A percentile compares a stretch with the other conserved stretches of the same genome.
Conservation (phyloP, 1,140 invertebrate species). For the Parasteatoda tepidariorum region DNA sequence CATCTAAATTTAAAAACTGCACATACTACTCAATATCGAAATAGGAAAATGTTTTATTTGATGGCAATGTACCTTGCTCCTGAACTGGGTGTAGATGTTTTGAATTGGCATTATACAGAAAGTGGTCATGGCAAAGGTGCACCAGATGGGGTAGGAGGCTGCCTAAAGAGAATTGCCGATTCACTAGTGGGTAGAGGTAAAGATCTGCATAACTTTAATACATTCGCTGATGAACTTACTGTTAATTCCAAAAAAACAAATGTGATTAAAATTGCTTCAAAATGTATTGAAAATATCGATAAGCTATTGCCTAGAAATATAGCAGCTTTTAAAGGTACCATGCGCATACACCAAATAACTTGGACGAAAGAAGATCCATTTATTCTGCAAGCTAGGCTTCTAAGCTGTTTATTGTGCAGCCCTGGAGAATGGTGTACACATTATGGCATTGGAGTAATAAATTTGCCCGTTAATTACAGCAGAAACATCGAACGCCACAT, state of each 20-base stretch:
- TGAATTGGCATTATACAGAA: constrained; percentile 2
- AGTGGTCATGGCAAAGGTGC: background rate
- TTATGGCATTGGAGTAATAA: no score
- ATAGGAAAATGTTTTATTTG: constrained; percentile 13
- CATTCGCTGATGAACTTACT: background rate
- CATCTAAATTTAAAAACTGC: background rate
- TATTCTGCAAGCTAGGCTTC: background rate
- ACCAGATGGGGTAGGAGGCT: constrained; percentile 1
- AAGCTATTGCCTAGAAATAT: background rate
- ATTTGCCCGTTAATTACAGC: no score
- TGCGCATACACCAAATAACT: background rate
- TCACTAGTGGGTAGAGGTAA: background rate
- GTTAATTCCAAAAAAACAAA: background rate
- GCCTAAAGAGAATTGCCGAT: constrained; percentile 8
- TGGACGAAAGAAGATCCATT: background rate
- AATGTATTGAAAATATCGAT: background rate
- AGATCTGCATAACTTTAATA: background rate
- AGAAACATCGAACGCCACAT: no score
- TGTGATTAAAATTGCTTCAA: background rate
- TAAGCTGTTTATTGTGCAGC: constrained; percentile 1
- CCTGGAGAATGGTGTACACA: background rate
- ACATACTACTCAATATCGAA: background rate
- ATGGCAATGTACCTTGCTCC: background rate
- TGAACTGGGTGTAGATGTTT: background rate
- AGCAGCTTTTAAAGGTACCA: background rate